Conservation (phyloP, 2,888 invertebrate genomes). For the Acleris cristana region DNA sequence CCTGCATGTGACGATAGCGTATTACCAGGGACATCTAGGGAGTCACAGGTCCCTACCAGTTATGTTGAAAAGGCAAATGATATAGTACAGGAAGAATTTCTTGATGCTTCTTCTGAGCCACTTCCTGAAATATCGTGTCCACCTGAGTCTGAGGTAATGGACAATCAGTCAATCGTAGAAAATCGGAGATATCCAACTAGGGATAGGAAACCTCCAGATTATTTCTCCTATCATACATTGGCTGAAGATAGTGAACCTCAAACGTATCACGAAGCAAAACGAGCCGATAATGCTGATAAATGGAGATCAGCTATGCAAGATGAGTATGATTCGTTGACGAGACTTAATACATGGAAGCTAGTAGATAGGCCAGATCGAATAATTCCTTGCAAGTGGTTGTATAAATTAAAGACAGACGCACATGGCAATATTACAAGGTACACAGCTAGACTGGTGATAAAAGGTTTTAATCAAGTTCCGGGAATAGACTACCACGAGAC, state of each 20-base stretch:
- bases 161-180: background rate
- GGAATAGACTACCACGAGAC: slow-evolving; percentile 18
- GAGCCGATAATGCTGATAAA: background rate
- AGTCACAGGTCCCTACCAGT: no score
- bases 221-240: background rate
- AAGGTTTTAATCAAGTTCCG: slow-evolving; percentile 16
- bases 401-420: slow-evolving; percentile 1
- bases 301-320: background rate
- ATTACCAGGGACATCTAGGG: no score
- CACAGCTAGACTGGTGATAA: slow-evolving; percentile 10
- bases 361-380: slow-evolving; percentile 7
- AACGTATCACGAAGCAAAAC: background rate
- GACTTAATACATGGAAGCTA: slow-evolving; percentile 14
- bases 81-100: background rate
- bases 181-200: background rate
- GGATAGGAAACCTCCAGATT: slow-evolving; percentile 1
- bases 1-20: background rate
- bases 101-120: background rate
- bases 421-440: background rate
- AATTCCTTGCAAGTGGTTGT: slow-evolving; percentile 19
- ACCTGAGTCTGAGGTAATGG: background rate
- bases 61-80: background rate
- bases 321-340: background rate
- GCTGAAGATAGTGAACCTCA: background rate
- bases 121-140: background rate